Percentiles rank a stretch among this genome's conserved stretches.
phyloP scores from a whole-genome alignment of 2,113 vertebrate genomes.

The Marmota flaviventris region DNA sequence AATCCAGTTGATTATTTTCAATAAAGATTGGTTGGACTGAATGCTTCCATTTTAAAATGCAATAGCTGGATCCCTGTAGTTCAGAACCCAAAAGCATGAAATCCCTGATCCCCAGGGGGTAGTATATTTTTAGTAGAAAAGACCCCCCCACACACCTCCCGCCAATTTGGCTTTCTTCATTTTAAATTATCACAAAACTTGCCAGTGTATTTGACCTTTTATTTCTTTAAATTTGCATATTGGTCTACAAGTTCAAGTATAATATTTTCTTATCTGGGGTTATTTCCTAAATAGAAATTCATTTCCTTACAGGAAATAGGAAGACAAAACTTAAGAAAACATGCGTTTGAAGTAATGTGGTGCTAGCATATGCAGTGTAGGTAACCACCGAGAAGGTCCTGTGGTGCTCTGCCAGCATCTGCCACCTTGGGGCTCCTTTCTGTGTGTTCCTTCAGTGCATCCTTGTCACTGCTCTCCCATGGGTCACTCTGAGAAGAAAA shows the following conservation, averaged over 20 bases:
- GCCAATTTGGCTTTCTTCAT: not conserved
- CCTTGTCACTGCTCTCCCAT: not conserved
- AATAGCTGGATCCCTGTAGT: not conserved
- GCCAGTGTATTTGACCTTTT: not conserved
- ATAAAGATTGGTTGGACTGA: not conserved
- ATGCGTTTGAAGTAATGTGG: not conserved
- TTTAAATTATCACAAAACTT: conserved; percentile 30
- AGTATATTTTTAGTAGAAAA: not conserved
- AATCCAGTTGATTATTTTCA: conserved; percentile 14
- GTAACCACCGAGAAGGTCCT: not conserved
- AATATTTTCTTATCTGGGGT: not conserved
- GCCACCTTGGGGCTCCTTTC: not conserved
- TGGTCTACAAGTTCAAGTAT: not conserved
- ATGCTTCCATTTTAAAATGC: conserved; percentile 12
- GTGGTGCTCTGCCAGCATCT: not conserved
- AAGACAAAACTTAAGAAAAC: conserved; percentile 21
- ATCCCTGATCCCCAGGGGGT: not conserved
- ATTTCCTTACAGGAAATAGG: not conserved
- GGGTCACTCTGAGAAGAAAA: not conserved
- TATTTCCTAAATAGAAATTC: not conserved
- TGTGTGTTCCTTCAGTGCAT: not conserved
- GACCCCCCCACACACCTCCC: not conserved
- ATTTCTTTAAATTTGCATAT: not conserved
- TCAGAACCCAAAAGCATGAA: not conserved
- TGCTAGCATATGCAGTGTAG: not conserved